Evolutionary conservation across 2,888 invertebrate species (phyloP), one percentile per base, ranked within the genome.

Genomic region (Brachynemurus nebulosus): DNA sequence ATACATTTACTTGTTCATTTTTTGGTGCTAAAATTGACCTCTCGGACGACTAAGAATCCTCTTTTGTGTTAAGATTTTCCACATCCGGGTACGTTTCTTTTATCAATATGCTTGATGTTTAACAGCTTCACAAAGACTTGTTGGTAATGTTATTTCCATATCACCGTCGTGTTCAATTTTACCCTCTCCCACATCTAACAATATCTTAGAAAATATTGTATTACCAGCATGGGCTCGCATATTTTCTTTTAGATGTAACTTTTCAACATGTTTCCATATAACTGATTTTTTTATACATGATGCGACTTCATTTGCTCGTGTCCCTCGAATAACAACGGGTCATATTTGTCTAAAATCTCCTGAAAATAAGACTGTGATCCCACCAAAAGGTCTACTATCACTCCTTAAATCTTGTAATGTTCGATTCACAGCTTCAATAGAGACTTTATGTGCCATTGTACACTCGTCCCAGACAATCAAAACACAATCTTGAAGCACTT

Each of bases 391-490:
- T 34, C 47, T 48, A 36, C 27, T 50, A 21, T 42, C 44, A 23
- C 18, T 36, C 12, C 39, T 27, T 1, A 50, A 9, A 18, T 45
- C 47, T 21, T 39, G 35, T 12, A 48, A 19, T 16, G 51, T 50
- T 2, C 55, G n/a, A n/a, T n/a, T n/a, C n/a, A n/a, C 34, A 17
- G 56, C 52, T 42, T 57, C 27, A 8, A 23, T 23, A 23, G 25
- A 23, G 11, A 23, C 11, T 40, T 50, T 45, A 40, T 53, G 50
- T 9, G 50, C 40, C 54, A 58, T 54, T 3, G 53, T 50, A 21
- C 48, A 45, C 40, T 59, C 53, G 43, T 59, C 55, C 56, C 52
- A 55, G 11, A 59, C 48, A 33, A 51, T 41, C 11, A 23, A 23
- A 8, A 23, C 25, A 23, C 25, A 23, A 23, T 23, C 25, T 23